Base-by-base conservation (phyloP, 2,797 vertebrate genomes). In the Eulemur coronatus region DNA sequence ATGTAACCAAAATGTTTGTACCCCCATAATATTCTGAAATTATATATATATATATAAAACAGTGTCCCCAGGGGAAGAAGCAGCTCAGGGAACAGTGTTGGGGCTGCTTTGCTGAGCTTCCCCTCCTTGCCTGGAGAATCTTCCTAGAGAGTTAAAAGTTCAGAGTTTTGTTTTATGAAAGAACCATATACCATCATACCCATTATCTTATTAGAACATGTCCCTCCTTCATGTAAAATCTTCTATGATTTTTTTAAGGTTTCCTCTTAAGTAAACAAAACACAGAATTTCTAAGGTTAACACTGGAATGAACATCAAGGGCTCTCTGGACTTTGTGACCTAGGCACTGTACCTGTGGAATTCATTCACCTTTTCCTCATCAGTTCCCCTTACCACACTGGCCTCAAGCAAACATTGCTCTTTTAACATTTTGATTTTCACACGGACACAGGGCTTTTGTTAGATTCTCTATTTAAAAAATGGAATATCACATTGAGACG, bases 211-310 rank as follows among this genome's bases (percentile, higher is more conserved):
- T 30, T 93, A 87, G 81, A 76, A 63, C 22, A 46, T 65, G 55
- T 76, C 20, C 20, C 38, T 75, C 61, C 48, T 75, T 70, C 35
- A 84, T 8, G 52, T 24, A 86, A 35, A 91, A 86, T 52, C 28
- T 41, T 61, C 30, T 46, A 13, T 91, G 38, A 48, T 87, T 96
- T 78, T 50, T 91, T 28, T 82, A 78, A 95, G 28, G 0, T 52
- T 87, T 94, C 92, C 35, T 87, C 43, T 50, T 91, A 38, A 69
- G 94, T 76, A 72, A 87, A 72, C 22, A 46, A n/a, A 67, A 84
- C 46, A 84, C 61, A 65, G 18, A 61, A 35, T 52, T 85, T 89
- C 80, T 81, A 67, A 67, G 67, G 35, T 80, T 52, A 30, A 91
- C 61, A 63, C 30, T 48, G 46, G 67, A 52, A 61, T 59, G 12